These are phyloP conservation scores for Electrona antarctica DNA, from an alignment of 2,113 vertebrate genomes.

Conservation along the genomic window DNA sequence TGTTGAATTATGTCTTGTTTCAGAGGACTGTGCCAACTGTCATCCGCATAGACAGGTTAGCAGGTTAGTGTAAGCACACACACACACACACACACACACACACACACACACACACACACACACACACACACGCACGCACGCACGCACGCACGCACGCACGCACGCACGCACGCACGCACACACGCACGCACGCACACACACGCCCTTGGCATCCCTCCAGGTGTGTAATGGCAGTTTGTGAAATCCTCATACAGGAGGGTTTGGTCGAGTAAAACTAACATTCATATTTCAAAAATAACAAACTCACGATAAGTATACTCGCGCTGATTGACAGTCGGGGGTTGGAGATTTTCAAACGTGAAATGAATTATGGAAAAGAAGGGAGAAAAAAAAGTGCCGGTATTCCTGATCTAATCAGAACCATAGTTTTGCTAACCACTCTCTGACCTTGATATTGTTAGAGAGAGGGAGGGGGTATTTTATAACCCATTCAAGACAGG, in stretches of 20 bases:
- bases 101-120: conserved; percentile 18
- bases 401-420: conserved; percentile 50
- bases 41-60: conserved; percentile 48
- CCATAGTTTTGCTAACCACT: conserved; percentile 41
- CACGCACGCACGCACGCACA: conserved; percentile 8
- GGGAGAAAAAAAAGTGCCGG: conserved; percentile 3
- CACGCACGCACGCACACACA: conserved; percentile 1
- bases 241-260: conserved; percentile 27
- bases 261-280: conserved; percentile 27
- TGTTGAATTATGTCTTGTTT: conserved; percentile 67
- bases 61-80: not conserved
- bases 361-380: conserved; percentile 32
- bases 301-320: conserved; percentile 23
- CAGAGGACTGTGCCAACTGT: conserved; percentile 54
- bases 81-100: conserved; percentile 17
- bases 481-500: no score
- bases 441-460: conserved; percentile 33
- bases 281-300: conserved; percentile 47
- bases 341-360: conserved; percentile 27
- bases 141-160: conserved; percentile 16
- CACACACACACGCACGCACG: conserved; percentile 9
- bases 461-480: conserved; percentile 29
- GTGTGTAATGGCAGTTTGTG: conserved; percentile 27
- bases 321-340: conserved; percentile 39
- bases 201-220: no score